These are phyloP conservation scores for Hemistola chrysoprasaria DNA, from an alignment of 2,888 invertebrate genomes.

Conservation along the genomic window DNA sequence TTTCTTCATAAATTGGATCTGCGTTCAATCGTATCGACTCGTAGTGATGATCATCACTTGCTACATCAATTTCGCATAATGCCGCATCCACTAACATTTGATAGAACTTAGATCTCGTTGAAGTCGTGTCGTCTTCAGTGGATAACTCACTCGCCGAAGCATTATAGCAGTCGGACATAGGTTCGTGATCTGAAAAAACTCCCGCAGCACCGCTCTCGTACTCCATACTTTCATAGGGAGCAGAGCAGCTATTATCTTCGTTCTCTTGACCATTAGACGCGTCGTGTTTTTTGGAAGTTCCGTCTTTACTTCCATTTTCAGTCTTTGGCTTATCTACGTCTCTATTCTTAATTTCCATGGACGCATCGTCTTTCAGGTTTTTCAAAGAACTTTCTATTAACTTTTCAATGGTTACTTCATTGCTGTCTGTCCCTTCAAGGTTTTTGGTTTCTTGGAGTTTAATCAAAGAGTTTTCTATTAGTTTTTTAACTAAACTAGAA, in stretches of 20 bases:
- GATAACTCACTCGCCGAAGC: conserved; percentile 85
- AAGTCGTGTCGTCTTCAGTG: conserved; percentile 84
- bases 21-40: conserved; percentile 86
- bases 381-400: conserved; percentile 76
- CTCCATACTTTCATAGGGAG: conserved; percentile 89
- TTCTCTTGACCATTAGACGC: conserved; percentile 53
- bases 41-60: conserved; percentile 86
- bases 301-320: conserved; percentile 41
- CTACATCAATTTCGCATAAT: conserved; percentile 85
- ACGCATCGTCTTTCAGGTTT: conserved; percentile 63
- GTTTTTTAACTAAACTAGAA: conserved; percentile 82
- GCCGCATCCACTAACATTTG: conserved; percentile 88
- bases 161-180: conserved; percentile 87
- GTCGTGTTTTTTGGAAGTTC: conserved; percentile 45
- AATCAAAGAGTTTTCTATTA: conserved; percentile 86
- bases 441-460: conserved; percentile 79
- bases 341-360: conserved; percentile 33
- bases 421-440: conserved; percentile 70
- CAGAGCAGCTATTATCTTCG: conserved; percentile 84
- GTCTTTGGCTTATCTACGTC: conserved; percentile 45
- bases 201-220: conserved; percentile 83
- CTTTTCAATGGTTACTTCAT: conserved; percentile 72
- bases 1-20: conserved; percentile 91
- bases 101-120: conserved; percentile 87
- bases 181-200: conserved; percentile 77